Evolutionary conservation across 1,140 invertebrate genomes (phyloP).

Genomic region (Cryptotermes secundus): DNA sequence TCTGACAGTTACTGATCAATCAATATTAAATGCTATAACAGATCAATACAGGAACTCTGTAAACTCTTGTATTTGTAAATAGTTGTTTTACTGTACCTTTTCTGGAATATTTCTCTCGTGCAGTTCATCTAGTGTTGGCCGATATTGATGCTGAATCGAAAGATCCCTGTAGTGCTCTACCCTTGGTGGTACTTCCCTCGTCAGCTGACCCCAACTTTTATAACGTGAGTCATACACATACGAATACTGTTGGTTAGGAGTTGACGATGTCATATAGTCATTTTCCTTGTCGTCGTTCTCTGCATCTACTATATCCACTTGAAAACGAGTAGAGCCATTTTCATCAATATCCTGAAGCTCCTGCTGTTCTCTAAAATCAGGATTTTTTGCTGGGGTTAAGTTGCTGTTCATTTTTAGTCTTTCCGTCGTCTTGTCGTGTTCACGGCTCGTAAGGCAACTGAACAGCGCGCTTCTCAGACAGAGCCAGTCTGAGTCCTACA

Average conservation of each 20-base stretch:
- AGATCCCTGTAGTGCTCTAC: slow-evolving; percentile 60
- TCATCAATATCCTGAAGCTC: slow-evolving; percentile 40
- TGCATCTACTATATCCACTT: slow-evolving; percentile 47
- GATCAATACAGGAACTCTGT: too few species aligned
- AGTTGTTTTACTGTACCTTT: slow-evolving; percentile 7
- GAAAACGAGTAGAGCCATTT: slow-evolving; percentile 44
- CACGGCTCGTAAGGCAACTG: background rate
- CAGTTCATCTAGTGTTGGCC: slow-evolving; percentile 59
- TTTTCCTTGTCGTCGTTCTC: slow-evolving; percentile 25
- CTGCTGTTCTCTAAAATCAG: slow-evolving; percentile 27
- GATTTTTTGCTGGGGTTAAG: background rate
- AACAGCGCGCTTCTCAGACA: slow-evolving; percentile 20
- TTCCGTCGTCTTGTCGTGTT: background rate
- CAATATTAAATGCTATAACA: too few species aligned
- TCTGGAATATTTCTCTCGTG: slow-evolving; percentile 46
- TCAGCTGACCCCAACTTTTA: slow-evolving; percentile 55
- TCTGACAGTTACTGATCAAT: too few species aligned
- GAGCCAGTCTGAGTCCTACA: background rate
- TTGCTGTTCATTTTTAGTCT: slow-evolving; percentile 4
- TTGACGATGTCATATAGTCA: background rate
- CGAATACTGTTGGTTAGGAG: slow-evolving; percentile 22
- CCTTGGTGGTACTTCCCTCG: slow-evolving; percentile 56
- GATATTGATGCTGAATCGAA: slow-evolving; percentile 51
- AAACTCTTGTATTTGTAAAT: background rate
- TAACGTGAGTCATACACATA: slow-evolving; percentile 51